Evolutionary conservation across 2,888 invertebrate species (phyloP), one percentile per base, ranked within the genome.

Genomic region (Amiota minor): DNA sequence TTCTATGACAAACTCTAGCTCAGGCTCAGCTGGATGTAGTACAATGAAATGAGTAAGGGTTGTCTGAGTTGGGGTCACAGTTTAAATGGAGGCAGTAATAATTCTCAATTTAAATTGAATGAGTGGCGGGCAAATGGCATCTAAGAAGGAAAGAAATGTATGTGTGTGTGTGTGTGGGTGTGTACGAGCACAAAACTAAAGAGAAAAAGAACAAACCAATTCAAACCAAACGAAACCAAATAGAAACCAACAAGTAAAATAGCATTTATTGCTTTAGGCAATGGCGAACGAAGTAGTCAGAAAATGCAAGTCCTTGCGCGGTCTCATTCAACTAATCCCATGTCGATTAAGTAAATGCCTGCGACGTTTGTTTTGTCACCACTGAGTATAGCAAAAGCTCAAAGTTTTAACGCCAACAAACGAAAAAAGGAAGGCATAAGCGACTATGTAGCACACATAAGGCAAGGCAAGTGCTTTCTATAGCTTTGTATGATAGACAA

Each of bases 271-370:
- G 53, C 67, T 18, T 35, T 35, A 2, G 20, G 18, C 49, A 12
- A 11, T 10, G 53, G 18, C 35, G 6, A 35, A 35, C 35, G 35
- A 35, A 35, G 35, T 3, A 35, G 35, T 35, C 35, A 6, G 6
- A 35, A 6, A 35, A 35, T 35, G 35, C 35, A 35, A 35, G 35
- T 35, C 35, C 59, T 18, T 16, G 59, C 59, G 10, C n/a, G 53
- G 14, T 50, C n/a, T 50, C 53, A 50, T 12, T 50, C 77, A 79
- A 70, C 80, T 85, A 87, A 88, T 87, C 87, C 87, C 87, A 78
- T 85, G 87, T 87, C 88, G 88, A 84, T 87, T 87, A 88, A 87
- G 85, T 84, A 85, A 85, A 85, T 85, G 87, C 87, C 83, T 81
- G 83, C 81, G 83, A 84, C 84, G 82, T 86, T 84, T 83, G 76